Base-by-base conservation (phyloP, 2,113 vertebrate species). In the Mus spicilegus region DNA sequence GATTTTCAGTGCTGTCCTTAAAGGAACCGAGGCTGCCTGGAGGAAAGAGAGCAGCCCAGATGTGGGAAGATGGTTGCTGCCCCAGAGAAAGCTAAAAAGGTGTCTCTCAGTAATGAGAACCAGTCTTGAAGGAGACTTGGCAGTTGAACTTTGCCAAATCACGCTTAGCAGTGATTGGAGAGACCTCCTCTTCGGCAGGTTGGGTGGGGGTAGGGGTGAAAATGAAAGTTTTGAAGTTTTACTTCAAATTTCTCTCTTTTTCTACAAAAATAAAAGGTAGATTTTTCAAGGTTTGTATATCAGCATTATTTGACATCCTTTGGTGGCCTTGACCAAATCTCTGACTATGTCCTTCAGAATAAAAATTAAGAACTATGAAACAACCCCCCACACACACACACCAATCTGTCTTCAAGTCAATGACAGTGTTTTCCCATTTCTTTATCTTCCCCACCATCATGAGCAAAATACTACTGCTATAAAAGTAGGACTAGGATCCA, bases 101-200 rank as follows among this genome's bases (percentile, higher is more conserved):
- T 22, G 63, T 96, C 77, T 96, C 98, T 98, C 56, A 87, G 97
- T 97, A 98, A 95, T 61, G 85, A 97, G 98, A 96, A 1, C 1
- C 82, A 54, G 76, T 88, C 87, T 96, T 54, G 96, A 96, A 96
- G 86, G 94, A 73, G 56, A 0, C 5, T 95, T 88, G 97, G 89
- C 87, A 73, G n/a, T 0, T 72, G 76, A 93, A 89, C 58, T 96
- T 87, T 97, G 58, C 95, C 86, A 96, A 98, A 96, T 85, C 80
- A 96, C 92, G 87, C 97, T 85, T 96, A 98, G 97, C 96, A 96
- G 90, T 0, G 0, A 39, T 65, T 33, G 30, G 91, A 96, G 86
- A 97, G 69, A 95, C 72, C 91, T 90, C 93, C 96, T 95, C 17
- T 91, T 98, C 96, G 94, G 63, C 89, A 95, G 94, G 95, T 67